Base-by-base conservation (phyloP, 2,888 invertebrate species). In the Sialis fuliginosa region DNA sequence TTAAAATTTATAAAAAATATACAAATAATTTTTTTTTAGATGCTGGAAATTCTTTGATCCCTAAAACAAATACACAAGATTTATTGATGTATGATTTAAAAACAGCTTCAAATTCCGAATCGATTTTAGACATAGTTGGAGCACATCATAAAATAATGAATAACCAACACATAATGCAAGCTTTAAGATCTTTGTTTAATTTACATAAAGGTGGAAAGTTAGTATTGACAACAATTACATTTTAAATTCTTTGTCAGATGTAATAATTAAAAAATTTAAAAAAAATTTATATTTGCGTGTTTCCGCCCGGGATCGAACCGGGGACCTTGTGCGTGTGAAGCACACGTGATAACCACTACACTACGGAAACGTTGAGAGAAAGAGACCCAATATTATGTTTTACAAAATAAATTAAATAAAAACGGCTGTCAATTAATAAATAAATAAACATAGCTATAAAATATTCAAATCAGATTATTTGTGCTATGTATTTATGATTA, bases 91-190 rank as follows among this genome's bases (percentile, higher is more conserved):
- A 60, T 10, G 64, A 62, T 49, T 60, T 77, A 22, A 69, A 65
- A 57, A 57, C 62, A 7, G 70, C 74, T 1, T 57, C 59, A 2
- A 65, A 61, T 46, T 58, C 69, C 1, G 56, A 57, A 2, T 65
- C 62, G 31, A 62, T 77, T 43, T 62, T 77, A 35, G 62, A 67
- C 0, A 58, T 71, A 1, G 69, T 77, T 9, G 54, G 60, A 10
- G 51, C 56, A 6, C 63, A 68, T 55, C 54, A 62, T 46, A 55
- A 64, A 60, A 60, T 62, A 51, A 57, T 79, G 69, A 73, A 70
- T 33, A 66, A 66, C 48, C 66, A 62, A 42, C 77, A 79, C 57
- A 61, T 74, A 55, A 57, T 77, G 53, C 70, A 72, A 53, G 75
- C 75, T 0, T 56, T 79, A 33, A 61, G 69, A 12, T 61, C 68